These are phyloP conservation scores for Apodemus speciosus DNA, from an alignment of 2,113 vertebrate species.

Conservation along the genomic window DNA sequence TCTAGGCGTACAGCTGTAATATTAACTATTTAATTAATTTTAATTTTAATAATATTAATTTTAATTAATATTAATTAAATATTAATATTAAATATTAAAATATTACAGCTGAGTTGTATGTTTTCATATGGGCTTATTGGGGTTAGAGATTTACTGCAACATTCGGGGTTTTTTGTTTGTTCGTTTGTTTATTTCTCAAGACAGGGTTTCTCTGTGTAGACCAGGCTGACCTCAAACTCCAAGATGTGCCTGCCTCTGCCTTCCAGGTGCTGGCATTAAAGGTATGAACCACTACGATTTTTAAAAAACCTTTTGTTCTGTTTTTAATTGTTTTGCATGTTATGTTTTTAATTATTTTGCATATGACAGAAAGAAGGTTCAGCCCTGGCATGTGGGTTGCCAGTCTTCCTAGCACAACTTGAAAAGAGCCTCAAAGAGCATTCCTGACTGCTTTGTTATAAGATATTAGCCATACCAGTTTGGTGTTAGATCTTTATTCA, in stretches of 20 bases:
- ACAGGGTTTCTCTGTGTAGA: not conserved
- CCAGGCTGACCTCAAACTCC: not conserved
- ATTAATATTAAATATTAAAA: too few species aligned
- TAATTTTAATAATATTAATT: too few species aligned
- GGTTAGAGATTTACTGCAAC: too few species aligned
- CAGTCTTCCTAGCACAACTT: not conserved
- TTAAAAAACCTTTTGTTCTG: not conserved
- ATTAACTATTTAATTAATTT: too few species aligned
- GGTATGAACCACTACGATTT: not conserved
- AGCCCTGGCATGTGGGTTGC: not conserved
- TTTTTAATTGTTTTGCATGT: not conserved
- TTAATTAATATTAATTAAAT: too few species aligned
- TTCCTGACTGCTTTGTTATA: not conserved
- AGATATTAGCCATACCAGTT: not conserved
- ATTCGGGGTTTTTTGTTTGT: too few species aligned
- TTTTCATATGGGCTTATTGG: too few species aligned
- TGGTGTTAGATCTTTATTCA: not conserved
- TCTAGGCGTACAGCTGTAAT: too few species aligned
- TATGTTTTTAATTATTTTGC: not conserved
- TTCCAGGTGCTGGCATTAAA: not conserved
- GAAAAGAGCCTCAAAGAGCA: not conserved
- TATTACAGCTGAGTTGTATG: too few species aligned
- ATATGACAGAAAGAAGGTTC: not conserved
- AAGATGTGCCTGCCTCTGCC: not conserved
- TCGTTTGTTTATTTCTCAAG: not conserved